Conservation (phyloP, 2,113 vertebrate species). For the Dipodomys ordii region DNA sequence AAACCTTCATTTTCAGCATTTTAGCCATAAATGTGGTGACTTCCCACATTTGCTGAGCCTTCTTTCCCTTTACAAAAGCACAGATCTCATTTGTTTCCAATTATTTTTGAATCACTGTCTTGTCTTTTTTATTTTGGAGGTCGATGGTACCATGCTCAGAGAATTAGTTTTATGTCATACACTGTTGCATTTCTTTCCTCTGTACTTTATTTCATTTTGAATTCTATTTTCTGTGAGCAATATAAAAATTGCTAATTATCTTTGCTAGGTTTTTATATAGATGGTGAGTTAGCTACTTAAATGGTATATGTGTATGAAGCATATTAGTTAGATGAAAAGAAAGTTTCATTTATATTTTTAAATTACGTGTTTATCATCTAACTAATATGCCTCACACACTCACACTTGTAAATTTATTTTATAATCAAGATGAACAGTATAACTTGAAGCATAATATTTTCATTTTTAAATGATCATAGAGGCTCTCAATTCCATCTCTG, state of each 20-base stretch:
- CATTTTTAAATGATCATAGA: conserved; percentile 39
- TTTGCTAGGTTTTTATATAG: conserved; percentile 36
- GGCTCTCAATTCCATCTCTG: conserved; percentile 35
- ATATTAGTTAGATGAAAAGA: not conserved
- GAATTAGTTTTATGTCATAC: not conserved
- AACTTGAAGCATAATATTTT: conserved; percentile 49
- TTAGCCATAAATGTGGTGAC: not conserved
- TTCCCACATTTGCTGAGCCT: not conserved
- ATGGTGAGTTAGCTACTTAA: not conserved
- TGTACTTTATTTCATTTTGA: conserved; percentile 17
- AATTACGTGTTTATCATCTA: conserved; percentile 12
- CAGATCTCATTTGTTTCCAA: not conserved
- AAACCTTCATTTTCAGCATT: not conserved
- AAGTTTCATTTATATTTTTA: conserved; percentile 35
- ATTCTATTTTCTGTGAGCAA: not conserved
- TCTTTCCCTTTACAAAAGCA: not conserved
- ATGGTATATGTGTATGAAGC: not conserved
- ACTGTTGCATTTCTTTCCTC: not conserved
- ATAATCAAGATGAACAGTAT: conserved; percentile 45
- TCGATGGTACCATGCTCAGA: not conserved
- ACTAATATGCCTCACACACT: no score
- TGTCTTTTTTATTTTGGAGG: not conserved
- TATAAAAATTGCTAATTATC: conserved; percentile 10
- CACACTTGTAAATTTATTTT: conserved; percentile 41
- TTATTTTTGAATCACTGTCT: conserved; percentile 13